Conservation (phyloP, 2,113 vertebrate genomes). For the Actinemys pallida region DNA sequence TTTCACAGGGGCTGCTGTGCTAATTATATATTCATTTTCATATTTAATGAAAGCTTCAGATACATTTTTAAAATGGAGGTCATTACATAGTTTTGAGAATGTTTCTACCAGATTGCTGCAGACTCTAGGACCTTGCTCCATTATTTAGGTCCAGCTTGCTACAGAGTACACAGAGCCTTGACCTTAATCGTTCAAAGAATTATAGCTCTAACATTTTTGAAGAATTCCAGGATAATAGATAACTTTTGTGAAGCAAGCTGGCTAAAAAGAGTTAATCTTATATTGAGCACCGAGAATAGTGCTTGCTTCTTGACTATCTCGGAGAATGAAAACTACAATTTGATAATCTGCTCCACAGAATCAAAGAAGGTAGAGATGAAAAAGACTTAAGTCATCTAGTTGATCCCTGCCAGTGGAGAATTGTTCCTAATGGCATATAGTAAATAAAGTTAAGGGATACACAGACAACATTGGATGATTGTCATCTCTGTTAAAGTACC, state of each 20-base stretch:
- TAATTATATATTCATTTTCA: not conserved
- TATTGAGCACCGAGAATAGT: constrained; percentile 27
- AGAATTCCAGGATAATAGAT: not conserved
- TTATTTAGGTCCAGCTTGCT: not conserved
- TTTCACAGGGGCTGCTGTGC: not conserved
- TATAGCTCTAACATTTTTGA: not conserved
- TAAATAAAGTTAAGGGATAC: not conserved
- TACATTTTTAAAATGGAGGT: not conserved
- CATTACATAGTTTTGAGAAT: not conserved
- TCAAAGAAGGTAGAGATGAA: not conserved
- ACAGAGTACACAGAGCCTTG: not conserved
- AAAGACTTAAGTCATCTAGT: not conserved
- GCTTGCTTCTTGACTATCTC: constrained; percentile 14
- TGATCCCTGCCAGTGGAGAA: not conserved
- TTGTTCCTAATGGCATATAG: not conserved
- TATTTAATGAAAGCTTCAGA: not conserved
- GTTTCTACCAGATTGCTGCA: not conserved
- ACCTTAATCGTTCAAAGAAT: not conserved
- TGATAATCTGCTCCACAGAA: not conserved
- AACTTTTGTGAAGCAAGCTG: not conserved
- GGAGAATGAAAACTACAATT: constrained; percentile 32
- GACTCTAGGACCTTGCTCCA: not conserved
- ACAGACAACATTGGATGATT: not conserved
- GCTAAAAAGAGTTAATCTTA: constrained; percentile 20
- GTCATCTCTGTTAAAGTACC: not conserved